These are phyloP conservation scores for Anthophora plumipes DNA, from an alignment of 2,888 invertebrate species.

Conservation along the genomic window DNA sequence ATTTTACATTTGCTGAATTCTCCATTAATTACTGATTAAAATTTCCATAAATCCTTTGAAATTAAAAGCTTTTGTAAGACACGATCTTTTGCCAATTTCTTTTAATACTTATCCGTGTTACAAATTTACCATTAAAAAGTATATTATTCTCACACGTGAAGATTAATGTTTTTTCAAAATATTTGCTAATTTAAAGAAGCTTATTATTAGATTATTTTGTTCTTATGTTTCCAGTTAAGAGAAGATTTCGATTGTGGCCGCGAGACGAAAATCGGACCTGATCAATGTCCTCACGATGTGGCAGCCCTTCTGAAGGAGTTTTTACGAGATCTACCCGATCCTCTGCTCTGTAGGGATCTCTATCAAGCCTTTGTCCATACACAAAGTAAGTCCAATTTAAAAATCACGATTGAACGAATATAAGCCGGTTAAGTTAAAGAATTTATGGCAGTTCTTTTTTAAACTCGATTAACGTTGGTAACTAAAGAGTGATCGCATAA, in stretches of 20 bases:
- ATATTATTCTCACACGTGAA: no score
- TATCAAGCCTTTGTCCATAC: constrained; percentile 96
- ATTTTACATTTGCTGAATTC: no score
- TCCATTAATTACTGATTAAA: no score
- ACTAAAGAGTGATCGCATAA: constrained; percentile 13
- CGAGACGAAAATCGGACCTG: constrained; percentile 90
- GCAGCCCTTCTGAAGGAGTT: constrained; percentile 97
- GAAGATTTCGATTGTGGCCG: constrained; percentile 96
- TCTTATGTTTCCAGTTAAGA: constrained; percentile 88
- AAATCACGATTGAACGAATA: background rate
- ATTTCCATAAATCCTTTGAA: no score
- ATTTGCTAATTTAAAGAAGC: no score
- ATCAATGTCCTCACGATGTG: constrained; percentile 96
- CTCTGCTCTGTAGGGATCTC: constrained; percentile 94
- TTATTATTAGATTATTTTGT: background rate
- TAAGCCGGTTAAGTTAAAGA: constrained; percentile 26
- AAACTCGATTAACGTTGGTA: constrained; percentile 6
- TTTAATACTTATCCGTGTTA: no score
- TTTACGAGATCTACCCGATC: constrained; percentile 96
- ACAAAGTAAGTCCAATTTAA: constrained; percentile 89
- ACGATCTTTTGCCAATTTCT: no score
- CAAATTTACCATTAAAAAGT: no score
- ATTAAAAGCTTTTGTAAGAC: no score
- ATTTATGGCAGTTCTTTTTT: background rate
- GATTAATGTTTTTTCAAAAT: no score